Percentiles rank a stretch among this genome's conserved stretches.
phyloP scores from a whole-genome alignment of 2,113 vertebrate genomes.

The Turnix velox region DNA sequence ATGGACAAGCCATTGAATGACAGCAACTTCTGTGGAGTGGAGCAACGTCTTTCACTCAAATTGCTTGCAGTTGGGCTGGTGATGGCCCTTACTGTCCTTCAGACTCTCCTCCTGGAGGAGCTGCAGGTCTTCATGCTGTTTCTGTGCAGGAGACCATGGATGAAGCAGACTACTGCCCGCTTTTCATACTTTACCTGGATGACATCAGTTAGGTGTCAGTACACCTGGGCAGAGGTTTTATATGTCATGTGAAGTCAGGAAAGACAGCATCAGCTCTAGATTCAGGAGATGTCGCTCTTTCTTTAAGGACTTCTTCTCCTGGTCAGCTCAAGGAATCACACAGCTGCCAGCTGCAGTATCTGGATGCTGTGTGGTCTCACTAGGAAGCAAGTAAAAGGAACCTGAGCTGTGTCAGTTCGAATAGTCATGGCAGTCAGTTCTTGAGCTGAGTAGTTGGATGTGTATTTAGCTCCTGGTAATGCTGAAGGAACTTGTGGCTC shows the following conservation, averaged over 20 bases:
- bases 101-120: background rate
- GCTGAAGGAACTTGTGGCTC: background rate
- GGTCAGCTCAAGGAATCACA: background rate
- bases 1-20: background rate
- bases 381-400: background rate
- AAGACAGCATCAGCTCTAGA: background rate
- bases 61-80: background rate
- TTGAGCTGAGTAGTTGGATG: background rate
- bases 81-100: background rate
- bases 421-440: background rate
- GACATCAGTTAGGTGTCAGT: background rate
- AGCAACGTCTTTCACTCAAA: background rate
- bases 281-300: background rate
- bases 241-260: background rate
- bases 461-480: background rate
- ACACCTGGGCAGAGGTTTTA: fast-evolving
- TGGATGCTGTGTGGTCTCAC: background rate
- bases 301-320: background rate
- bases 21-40: background rate
- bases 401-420: background rate
- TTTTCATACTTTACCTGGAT: background rate
- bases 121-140: background rate
- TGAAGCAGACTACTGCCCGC: background rate
- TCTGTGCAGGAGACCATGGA: background rate
- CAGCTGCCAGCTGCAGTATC: background rate